Conservation (phyloP, 2,888 invertebrate species). For the Alloscopus bannaensis region DNA sequence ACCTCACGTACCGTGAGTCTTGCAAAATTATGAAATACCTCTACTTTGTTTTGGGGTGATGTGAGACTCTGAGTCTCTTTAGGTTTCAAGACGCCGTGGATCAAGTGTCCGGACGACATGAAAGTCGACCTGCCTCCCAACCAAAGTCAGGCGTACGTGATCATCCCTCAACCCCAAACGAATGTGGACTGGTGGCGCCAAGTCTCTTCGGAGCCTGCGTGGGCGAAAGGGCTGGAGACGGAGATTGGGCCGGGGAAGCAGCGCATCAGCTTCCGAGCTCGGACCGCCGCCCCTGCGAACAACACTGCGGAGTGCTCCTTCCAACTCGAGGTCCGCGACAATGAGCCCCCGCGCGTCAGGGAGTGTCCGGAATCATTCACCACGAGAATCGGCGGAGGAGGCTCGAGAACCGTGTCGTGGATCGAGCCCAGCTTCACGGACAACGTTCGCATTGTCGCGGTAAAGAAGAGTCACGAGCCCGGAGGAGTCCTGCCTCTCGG, state of each 20-base stretch:
- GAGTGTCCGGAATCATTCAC: slow-evolving; percentile 76
- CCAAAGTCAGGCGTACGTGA: slow-evolving; percentile 76
- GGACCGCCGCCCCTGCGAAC: slow-evolving; percentile 77
- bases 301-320: slow-evolving; percentile 77
- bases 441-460: slow-evolving; percentile 76
- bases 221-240: slow-evolving; percentile 77
- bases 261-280: slow-evolving; percentile 77
- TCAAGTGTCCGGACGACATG: slow-evolving; percentile 78
- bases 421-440: slow-evolving; percentile 77
- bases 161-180: slow-evolving; percentile 78
- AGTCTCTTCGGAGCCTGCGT: slow-evolving; percentile 77
- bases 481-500: slow-evolving; percentile 76
- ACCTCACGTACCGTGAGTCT: slow-evolving; percentile 70
- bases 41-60: too few relatives aligned
- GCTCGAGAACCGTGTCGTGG: slow-evolving; percentile 76
- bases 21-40: background rate
- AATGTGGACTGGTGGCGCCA: slow-evolving; percentile 78
- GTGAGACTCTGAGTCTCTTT: too few relatives aligned
- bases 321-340: slow-evolving; percentile 76
- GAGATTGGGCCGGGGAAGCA: slow-evolving; percentile 77
- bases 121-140: slow-evolving; percentile 76
- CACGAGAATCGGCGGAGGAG: slow-evolving; percentile 75
- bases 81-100: slow-evolving; percentile 78
- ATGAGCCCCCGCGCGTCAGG: slow-evolving; percentile 77
- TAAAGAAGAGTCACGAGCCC: slow-evolving; percentile 75